Evolutionary conservation across 1,140 invertebrate genomes (phyloP).

Genomic region (Eueides isabella): DNA sequence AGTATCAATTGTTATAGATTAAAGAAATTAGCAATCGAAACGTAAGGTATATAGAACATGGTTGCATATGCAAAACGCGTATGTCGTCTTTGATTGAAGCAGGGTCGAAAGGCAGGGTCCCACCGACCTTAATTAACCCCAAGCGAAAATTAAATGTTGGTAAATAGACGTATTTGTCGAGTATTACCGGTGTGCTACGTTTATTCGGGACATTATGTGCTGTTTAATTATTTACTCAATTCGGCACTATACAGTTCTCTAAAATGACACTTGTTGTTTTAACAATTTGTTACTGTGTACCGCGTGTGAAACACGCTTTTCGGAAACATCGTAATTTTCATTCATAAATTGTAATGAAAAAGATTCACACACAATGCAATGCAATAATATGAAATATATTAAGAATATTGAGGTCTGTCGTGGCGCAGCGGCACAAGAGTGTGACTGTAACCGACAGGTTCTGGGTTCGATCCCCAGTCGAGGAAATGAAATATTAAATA

Average conservation of each 20-base stretch:
- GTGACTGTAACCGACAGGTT: too few relatives aligned
- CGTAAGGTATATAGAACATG: too few relatives aligned
- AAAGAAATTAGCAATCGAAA: too few relatives aligned
- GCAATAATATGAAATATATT: too few relatives aligned
- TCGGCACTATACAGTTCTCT: neutral
- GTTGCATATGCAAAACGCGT: conserved; percentile 26
- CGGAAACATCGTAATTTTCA: neutral
- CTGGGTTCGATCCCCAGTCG: too few relatives aligned
- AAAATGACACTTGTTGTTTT: conserved; percentile 8
- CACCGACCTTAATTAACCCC: conserved; percentile 62
- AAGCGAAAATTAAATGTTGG: conserved; percentile 71
- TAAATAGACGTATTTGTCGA: conserved; percentile 69
- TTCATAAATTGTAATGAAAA: neutral
- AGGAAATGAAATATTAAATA: too few relatives aligned
- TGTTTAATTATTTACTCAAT: conserved; percentile 35
- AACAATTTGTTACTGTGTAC: neutral
- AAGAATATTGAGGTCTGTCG: too few relatives aligned
- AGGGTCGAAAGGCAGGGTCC: conserved; percentile 27
- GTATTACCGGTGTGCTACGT: conserved; percentile 34
- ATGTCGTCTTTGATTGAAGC: conserved; percentile 33
- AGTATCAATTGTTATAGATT: too few relatives aligned
- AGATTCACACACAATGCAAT: neutral
- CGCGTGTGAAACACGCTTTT: neutral
- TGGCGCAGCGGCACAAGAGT: too few relatives aligned
- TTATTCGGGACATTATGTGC: conserved; percentile 24